Evolutionary conservation across 2,797 vertebrate genomes (phyloP).

Genomic region (Pantherophis vulpinus): DNA sequence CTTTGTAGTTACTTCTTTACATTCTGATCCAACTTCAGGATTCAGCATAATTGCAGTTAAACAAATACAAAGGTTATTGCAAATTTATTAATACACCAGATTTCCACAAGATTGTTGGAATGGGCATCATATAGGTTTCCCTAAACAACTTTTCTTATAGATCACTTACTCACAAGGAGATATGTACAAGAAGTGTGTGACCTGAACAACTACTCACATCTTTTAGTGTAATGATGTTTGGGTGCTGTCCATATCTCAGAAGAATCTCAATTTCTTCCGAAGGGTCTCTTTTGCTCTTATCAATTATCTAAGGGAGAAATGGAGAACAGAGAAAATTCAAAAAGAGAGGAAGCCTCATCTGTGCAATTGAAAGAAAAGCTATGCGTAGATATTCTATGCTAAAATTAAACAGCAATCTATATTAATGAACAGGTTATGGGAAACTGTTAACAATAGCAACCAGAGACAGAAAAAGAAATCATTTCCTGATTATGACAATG

Average conservation of each 20-base stretch:
- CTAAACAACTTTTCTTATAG: neutral
- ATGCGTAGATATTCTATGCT: neutral
- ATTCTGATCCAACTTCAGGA: neutral
- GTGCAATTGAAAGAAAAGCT: constrained; percentile 18
- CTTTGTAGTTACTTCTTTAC: neutral
- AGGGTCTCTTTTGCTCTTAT: constrained; percentile 87
- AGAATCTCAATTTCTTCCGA: constrained; percentile 98
- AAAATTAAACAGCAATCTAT: neutral
- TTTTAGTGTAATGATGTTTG: constrained; percentile 93
- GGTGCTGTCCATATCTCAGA: constrained; percentile 92
- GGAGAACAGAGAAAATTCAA: neutral
- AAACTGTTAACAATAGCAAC: neutral
- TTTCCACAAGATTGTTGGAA: neutral
- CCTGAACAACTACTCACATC: constrained; percentile 79
- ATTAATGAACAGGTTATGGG: rapidly evolving
- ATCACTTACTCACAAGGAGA: neutral
- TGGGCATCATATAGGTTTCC: neutral
- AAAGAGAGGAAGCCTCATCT: neutral
- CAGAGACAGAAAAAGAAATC: neutral
- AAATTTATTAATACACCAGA: neutral
- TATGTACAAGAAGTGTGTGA: neutral
- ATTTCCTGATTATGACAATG: neutral
- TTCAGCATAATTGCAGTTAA: neutral
- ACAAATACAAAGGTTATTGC: neutral
- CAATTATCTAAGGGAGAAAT: constrained; percentile 83